Base-by-base conservation (phyloP, 53 echinoderm and acorn worm species). In the Henricia sp. region DNA sequence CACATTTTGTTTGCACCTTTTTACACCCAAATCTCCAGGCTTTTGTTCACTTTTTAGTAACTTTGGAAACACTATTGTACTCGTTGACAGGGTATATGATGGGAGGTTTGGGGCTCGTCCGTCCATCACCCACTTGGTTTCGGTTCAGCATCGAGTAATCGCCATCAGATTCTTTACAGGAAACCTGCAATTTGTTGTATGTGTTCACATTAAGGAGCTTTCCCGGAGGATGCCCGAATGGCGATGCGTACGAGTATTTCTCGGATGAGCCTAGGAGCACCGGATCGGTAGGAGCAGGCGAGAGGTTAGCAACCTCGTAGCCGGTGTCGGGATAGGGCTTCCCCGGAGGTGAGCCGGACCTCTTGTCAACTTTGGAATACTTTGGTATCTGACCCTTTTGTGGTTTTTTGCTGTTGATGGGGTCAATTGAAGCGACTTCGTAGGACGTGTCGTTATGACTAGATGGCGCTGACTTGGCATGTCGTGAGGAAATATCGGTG, bases 61-160 rank as follows among this genome's bases (percentile, higher is more conserved):
- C n/a, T n/a, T n/a, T n/a, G n/a, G n/a, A n/a, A n/a, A n/a, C n/a
- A n/a, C n/a, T 43, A 42, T 77, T 77, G 60, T 77, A 77, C 24
- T 59, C 42, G 43, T 77, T 77, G 16, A 28, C 39, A 8, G 77
- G 43, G 6, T 59, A 23, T 17, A 77, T 59, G 40, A 77, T 57
- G 6, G 76, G 76, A 28, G 10, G 32, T 19, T 14, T 43, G 19
- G 62, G 63, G 34, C 80, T 48, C 0, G 63, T 48, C 48, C 17
- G 33, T 48, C 19, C 62, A 23, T 64, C 44, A 28, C 63, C 48
- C 50, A 62, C 80, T 16, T 63, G 10, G 27, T 33, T 64, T 8
- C 80, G 62, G 35, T 46, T 63, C n/a, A 80, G 63, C 80, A 80
- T 64, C 33, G 80, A 80, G 48, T 80, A 80, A 21, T 80, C 80